Evolutionary conservation across 1,140 invertebrate species (phyloP).

Genomic region (Zophobas atratus): DNA sequence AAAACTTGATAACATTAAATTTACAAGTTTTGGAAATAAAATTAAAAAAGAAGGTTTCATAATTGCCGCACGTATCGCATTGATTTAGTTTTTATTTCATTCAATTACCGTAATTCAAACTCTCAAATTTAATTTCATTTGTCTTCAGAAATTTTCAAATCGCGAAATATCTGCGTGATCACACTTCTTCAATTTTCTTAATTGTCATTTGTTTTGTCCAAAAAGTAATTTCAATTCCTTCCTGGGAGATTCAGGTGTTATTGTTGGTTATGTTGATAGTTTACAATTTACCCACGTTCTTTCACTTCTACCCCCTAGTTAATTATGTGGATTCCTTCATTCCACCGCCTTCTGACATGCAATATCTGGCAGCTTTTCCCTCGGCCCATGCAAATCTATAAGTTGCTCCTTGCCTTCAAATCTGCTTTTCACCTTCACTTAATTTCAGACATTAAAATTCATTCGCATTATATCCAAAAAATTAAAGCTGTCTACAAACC

Average conservation of each 20-base stretch:
- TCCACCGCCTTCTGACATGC: constrained; percentile 54
- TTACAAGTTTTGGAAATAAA: constrained; percentile 39
- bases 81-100: constrained; percentile 4
- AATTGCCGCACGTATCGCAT: constrained; percentile 27
- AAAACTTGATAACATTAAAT: constrained; percentile 3
- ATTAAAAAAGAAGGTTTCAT: constrained; percentile 19
- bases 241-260: constrained; percentile 45
- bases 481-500: constrained; percentile 6
- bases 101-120: neutral
- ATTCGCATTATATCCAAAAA: constrained; percentile 38
- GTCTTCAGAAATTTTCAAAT: neutral
- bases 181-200: constrained; percentile 5
- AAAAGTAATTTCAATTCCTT: constrained; percentile 39
- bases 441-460: constrained; percentile 22
- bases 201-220: constrained; percentile 13
- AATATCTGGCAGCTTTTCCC: constrained; percentile 49
- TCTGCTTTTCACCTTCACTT: constrained; percentile 38
- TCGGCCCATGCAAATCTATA: constrained; percentile 50
- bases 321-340: constrained; percentile 57
- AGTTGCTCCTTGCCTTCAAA: constrained; percentile 48
- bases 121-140: neutral
- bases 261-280: constrained; percentile 51
- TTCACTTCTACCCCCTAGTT: constrained; percentile 49
- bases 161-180: neutral
- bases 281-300: constrained; percentile 56